These are phyloP conservation scores for Blastobasis lacticolella DNA, from an alignment of 2,888 invertebrate species.

Conservation along the genomic window DNA sequence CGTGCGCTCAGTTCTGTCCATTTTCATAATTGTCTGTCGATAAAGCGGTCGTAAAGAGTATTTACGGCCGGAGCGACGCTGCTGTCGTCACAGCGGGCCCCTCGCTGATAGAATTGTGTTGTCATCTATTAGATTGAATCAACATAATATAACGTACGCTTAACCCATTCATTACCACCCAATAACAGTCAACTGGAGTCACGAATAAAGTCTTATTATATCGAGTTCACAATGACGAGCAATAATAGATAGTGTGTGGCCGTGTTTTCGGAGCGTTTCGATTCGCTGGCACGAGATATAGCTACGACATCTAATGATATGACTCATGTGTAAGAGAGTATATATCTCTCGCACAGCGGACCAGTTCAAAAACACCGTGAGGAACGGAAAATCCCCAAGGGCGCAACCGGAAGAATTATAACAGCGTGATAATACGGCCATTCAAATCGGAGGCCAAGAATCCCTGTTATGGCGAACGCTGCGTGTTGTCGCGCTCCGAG, in stretches of 20 bases:
- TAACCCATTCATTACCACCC: too few species aligned
- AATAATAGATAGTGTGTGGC: too few species aligned
- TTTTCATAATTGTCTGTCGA: slow-evolving; percentile 38
- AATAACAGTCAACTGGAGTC: too few species aligned
- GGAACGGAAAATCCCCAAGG: too few species aligned
- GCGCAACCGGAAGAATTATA: too few species aligned
- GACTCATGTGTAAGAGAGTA: neutral
- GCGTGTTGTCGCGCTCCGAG: neutral
- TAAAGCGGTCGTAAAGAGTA: slow-evolving; percentile 23
- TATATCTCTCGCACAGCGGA: neutral
- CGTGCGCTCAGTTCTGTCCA: slow-evolving; percentile 23
- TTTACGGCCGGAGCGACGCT: slow-evolving; percentile 13
- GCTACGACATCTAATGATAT: neutral
- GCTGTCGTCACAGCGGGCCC: slow-evolving; percentile 11
- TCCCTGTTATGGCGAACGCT: slow-evolving; percentile 1
- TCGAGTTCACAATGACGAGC: too few species aligned
- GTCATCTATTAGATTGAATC: slow-evolving; percentile 5
- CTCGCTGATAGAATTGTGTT: slow-evolving; percentile 10
- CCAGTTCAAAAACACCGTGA: too few species aligned
- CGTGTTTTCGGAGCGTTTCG: too few species aligned
- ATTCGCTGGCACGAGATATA: too few species aligned
- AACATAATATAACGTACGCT: neutral
- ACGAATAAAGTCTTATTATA: too few species aligned
- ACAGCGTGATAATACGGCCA: neutral
- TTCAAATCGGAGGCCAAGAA: neutral